Conservation (phyloP, 2,797 vertebrate species). For the Enteromius viviparus region DNA sequence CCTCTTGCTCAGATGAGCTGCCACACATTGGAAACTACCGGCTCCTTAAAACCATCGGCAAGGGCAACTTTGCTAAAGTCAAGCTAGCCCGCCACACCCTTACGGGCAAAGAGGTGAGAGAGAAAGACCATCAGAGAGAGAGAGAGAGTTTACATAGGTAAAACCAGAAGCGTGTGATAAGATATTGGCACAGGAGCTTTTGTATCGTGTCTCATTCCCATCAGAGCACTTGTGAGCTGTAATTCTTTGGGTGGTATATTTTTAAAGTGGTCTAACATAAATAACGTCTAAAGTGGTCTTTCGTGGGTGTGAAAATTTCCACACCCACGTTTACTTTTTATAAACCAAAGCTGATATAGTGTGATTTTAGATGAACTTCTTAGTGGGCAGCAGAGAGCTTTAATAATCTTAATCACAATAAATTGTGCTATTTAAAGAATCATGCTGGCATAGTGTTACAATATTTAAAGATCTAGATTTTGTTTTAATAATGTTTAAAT, state of each 20-base stretch:
- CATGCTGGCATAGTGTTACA: not conserved
- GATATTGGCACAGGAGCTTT: not conserved
- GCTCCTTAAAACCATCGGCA: constrained; percentile 91
- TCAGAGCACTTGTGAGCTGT: not conserved
- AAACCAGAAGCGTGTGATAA: not conserved
- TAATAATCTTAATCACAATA: constrained; percentile 19
- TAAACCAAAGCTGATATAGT: constrained; percentile 37
- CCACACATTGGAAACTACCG: constrained; percentile 93
- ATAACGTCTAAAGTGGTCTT: too few species aligned
- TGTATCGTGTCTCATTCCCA: not conserved
- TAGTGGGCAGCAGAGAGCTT: constrained; percentile 6
- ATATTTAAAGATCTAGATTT: not conserved
- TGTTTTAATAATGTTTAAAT: not conserved
- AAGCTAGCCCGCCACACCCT: constrained; percentile 92
- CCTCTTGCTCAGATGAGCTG: constrained; percentile 88
- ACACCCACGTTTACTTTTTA: constrained; percentile 35
- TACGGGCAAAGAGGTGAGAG: constrained; percentile 87
- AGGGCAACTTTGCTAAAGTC: constrained; percentile 95
- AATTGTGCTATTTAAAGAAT: not conserved
- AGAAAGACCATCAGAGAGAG: too few species aligned
- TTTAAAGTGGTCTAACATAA: constrained; percentile 20
- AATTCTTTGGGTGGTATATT: constrained; percentile 6
- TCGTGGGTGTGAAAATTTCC: constrained; percentile 8
- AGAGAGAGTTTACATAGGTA: constrained; percentile 11
- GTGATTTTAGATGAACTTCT: not conserved